Conservation (phyloP, 2,888 invertebrate species). For the Leptopilina myrica region DNA sequence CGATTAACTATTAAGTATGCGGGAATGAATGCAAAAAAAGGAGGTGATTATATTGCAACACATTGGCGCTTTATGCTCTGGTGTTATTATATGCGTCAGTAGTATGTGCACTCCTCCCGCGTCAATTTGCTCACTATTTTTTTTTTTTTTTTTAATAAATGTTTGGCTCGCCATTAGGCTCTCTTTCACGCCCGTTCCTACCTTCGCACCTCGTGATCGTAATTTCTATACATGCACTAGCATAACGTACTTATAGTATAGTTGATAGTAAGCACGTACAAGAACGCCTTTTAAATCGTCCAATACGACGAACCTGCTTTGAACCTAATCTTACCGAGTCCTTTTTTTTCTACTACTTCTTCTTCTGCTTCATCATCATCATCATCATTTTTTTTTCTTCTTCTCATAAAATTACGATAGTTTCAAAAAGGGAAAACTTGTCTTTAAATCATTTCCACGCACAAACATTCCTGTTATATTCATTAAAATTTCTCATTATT, state of each 20-base stretch:
- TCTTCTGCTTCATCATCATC: neutral
- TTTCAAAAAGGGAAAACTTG: constrained; percentile 5
- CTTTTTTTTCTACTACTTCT: too few species aligned
- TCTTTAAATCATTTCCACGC: neutral
- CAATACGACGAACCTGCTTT: constrained; percentile 3
- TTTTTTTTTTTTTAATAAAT: constrained; percentile 44
- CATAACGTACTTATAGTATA: constrained; percentile 15
- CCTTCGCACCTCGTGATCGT: constrained; percentile 38
- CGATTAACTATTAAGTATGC: constrained; percentile 35
- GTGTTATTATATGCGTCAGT: constrained; percentile 29
- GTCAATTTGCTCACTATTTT: constrained; percentile 44
- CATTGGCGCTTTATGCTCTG: constrained; percentile 17
- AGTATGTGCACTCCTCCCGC: constrained; percentile 32
- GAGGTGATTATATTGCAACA: constrained; percentile 39
- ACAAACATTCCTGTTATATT: constrained; percentile 9
- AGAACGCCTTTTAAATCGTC: constrained; percentile 22
- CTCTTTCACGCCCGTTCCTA: constrained; percentile 21
- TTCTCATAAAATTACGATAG: constrained; percentile 15
- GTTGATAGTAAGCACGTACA: constrained; percentile 23
- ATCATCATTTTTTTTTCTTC: neutral
- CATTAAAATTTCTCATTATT: constrained; percentile 13
- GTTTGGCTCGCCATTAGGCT: constrained; percentile 35
- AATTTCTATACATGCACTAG: constrained; percentile 22
- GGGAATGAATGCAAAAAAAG: constrained; percentile 35
- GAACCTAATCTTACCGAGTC: constrained; percentile 4